These are phyloP conservation scores for Meloidogyne floridensis DNA, from an alignment of 1,140 invertebrate genomes.

Conservation along the genomic window DNA sequence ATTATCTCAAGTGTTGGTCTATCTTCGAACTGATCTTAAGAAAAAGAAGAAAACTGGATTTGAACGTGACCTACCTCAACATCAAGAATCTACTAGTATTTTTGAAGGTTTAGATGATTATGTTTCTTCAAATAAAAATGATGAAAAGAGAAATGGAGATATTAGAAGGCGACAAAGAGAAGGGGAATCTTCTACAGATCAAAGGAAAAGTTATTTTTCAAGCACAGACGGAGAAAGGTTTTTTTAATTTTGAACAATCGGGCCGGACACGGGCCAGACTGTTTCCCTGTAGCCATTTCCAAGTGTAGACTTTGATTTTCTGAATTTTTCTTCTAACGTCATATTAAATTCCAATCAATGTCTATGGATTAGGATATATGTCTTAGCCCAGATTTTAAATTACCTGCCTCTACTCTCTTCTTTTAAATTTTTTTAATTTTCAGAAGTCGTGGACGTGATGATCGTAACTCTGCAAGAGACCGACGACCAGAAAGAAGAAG, in stretches of 20 bases:
- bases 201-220: constrained; percentile 30
- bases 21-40: constrained; percentile 73
- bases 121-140: constrained; percentile 69
- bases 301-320: no score
- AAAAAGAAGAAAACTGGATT: constrained; percentile 33
- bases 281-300: no score
- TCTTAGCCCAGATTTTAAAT: background rate
- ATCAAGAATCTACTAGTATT: constrained; percentile 70
- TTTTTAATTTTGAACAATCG: background rate
- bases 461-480: background rate
- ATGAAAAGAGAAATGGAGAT: constrained; percentile 44
- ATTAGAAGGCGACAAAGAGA: constrained; percentile 35
- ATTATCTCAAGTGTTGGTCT: constrained; percentile 91
- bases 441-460: constrained; percentile 18
- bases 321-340: no score
- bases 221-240: constrained; percentile 6
- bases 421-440: background rate
- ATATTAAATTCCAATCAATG: no score
- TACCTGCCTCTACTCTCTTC: background rate
- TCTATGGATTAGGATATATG: no score
- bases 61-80: constrained; percentile 6
- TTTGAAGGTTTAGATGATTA: constrained; percentile 94
- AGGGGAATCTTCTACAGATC: background rate
- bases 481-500: constrained; percentile 20
- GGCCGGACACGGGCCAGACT: no score